Percentiles rank a stretch among this genome's conserved stretches.
These are phyloP conservation scores for Tamandua tetradactyla DNA, from an alignment of 2,797 vertebrate genomes.

Conservation along the genomic window DNA sequence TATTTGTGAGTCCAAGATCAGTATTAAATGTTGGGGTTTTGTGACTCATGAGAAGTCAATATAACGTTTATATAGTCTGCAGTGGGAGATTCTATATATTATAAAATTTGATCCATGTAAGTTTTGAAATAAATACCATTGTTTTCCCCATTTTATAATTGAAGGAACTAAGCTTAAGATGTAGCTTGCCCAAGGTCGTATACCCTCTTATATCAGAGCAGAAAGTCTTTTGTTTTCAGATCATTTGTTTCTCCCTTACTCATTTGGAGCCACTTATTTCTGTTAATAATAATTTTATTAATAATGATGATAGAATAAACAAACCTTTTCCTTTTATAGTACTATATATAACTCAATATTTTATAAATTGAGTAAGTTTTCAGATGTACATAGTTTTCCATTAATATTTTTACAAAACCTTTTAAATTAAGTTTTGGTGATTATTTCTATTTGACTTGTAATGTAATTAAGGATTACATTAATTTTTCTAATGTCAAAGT, in stretches of 20 bases:
- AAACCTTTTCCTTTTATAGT: background rate
- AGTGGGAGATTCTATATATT: background rate
- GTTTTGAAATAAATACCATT: background rate
- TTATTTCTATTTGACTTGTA: too few relatives aligned
- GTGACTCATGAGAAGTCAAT: background rate
- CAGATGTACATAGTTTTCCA: too few relatives aligned
- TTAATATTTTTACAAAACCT: too few relatives aligned
- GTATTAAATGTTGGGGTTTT: background rate
- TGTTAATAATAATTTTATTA: background rate
- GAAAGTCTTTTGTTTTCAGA: background rate
- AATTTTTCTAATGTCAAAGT: too few relatives aligned
- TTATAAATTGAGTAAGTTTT: background rate
- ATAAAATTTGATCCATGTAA: background rate
- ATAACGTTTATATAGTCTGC: background rate
- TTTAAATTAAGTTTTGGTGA: too few relatives aligned
- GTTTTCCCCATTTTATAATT: background rate
- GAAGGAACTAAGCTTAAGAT: background rate
- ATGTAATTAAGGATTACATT: too few relatives aligned
- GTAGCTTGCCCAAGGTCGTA: background rate
- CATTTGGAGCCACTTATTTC: background rate
- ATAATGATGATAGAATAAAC: background rate
- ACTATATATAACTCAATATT: background rate
- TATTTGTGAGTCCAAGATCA: background rate
- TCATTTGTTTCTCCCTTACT: background rate
- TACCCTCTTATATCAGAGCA: background rate